Evolutionary conservation across 2,888 invertebrate species (phyloP).

Genomic region (Eretmocerus hayati): DNA sequence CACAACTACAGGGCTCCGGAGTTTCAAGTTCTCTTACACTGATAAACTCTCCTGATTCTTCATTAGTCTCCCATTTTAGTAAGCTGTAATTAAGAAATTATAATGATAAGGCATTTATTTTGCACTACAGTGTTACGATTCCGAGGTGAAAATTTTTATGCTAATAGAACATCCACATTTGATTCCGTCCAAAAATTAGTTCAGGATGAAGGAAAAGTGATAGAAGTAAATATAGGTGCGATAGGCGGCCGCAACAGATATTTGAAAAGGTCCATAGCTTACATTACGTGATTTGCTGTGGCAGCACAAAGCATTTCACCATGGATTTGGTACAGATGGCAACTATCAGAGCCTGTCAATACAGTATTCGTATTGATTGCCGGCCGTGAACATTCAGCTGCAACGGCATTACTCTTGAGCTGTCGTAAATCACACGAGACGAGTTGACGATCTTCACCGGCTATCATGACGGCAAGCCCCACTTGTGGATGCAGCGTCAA

Average conservation of each 20-base stretch:
- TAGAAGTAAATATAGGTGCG: no score
- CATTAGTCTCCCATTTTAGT: slow-evolving; percentile 46
- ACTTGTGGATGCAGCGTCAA: slow-evolving; percentile 54
- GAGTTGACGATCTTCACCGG: slow-evolving; percentile 53
- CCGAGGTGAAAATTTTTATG: no score
- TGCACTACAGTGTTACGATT: no score
- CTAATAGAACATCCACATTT: no score
- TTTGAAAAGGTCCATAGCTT: no score
- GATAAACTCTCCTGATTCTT: slow-evolving; percentile 56
- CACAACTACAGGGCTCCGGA: slow-evolving; percentile 66
- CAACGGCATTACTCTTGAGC: slow-evolving; percentile 49
- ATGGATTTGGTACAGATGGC: slow-evolving; percentile 42
- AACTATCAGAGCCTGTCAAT: slow-evolving; percentile 39
- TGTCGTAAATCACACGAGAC: slow-evolving; percentile 58
- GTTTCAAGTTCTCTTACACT: slow-evolving; percentile 64
- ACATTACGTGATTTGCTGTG: slow-evolving; percentile 41
- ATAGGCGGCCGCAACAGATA: no score
- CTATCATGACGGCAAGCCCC: slow-evolving; percentile 59
- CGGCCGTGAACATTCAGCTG: slow-evolving; percentile 47
- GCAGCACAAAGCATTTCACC: slow-evolving; percentile 43
- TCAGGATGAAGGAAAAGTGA: no score
- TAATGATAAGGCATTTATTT: no score
- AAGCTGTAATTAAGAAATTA: slow-evolving; percentile 39
- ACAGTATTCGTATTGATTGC: slow-evolving; percentile 43
- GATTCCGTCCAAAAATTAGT: no score